Conservation (phyloP, 2,797 vertebrate genomes). For the Falco novaeseelandiae region DNA sequence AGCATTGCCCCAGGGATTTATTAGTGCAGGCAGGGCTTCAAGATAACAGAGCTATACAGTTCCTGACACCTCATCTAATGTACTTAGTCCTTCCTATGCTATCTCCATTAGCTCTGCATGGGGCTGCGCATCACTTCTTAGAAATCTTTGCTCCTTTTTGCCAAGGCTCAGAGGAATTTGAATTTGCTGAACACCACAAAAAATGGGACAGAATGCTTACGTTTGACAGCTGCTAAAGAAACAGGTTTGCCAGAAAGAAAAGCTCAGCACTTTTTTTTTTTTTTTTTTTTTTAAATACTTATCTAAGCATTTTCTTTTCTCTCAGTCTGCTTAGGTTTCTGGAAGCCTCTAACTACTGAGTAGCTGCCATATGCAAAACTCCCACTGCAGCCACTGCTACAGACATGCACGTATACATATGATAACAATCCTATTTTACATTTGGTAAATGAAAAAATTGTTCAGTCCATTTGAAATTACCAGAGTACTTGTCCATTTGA, state of each 20-base stretch:
- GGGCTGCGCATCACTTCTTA: neutral
- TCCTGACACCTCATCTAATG: neutral
- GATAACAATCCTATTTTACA: neutral
- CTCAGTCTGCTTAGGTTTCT: neutral
- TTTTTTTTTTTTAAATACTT: neutral
- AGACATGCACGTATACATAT: accelerated
- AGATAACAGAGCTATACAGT: neutral
- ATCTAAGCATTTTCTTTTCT: neutral
- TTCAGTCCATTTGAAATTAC: neutral
- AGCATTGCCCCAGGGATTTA: neutral
- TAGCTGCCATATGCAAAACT: neutral
- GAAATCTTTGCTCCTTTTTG: neutral
- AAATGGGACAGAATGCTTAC: neutral
- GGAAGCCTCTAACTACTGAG: neutral
- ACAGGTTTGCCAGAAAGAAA: neutral
- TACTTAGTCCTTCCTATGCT: neutral
- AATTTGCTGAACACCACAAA: neutral
- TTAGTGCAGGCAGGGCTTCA: neutral
- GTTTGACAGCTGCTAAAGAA: neutral
- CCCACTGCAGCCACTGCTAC: neutral
- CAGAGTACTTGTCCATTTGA: neutral
- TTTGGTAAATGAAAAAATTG: neutral
- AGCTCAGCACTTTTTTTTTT: neutral
- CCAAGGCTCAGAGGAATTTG: neutral
- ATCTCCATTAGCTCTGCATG: neutral